phyloP scores from a whole-genome alignment of 2,797 vertebrate genomes.

The Gallinago solitaria region DNA sequence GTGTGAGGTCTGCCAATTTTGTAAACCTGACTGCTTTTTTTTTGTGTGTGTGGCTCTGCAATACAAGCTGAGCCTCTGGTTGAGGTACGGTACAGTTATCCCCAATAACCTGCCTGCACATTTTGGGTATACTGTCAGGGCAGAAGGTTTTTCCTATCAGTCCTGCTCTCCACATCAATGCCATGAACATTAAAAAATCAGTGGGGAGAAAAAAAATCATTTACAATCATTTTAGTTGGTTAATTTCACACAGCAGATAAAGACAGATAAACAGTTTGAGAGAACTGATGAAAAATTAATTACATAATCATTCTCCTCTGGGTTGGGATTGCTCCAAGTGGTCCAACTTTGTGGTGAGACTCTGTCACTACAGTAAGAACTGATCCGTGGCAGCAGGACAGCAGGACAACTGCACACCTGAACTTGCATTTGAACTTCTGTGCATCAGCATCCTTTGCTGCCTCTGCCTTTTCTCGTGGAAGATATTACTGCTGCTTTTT shows the following conservation, averaged over 20 bases:
- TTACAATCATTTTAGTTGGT: background rate
- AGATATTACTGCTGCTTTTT: conserved; percentile 6
- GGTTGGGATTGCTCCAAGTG: background rate
- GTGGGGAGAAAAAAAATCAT: background rate
- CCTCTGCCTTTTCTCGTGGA: conserved; percentile 21
- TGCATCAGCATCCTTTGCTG: background rate
- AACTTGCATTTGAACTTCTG: conserved; percentile 1
- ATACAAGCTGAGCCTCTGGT: background rate
- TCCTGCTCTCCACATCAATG: background rate
- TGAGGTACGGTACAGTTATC: background rate
- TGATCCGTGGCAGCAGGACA: background rate
- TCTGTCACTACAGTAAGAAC: background rate
- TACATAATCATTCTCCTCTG: background rate
- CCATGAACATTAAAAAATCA: background rate
- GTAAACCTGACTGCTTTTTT: background rate
- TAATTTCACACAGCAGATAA: background rate
- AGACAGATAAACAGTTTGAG: background rate
- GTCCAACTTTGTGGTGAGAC: background rate
- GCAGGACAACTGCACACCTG: background rate
- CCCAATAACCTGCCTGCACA: background rate
- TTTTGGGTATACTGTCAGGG: background rate
- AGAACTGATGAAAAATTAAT: background rate
- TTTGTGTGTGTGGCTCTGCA: background rate
- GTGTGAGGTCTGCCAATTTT: background rate
- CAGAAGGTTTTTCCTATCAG: background rate